Conservation (phyloP, 92 coral and sea anemone genomes). For the Ricordea florida region DNA sequence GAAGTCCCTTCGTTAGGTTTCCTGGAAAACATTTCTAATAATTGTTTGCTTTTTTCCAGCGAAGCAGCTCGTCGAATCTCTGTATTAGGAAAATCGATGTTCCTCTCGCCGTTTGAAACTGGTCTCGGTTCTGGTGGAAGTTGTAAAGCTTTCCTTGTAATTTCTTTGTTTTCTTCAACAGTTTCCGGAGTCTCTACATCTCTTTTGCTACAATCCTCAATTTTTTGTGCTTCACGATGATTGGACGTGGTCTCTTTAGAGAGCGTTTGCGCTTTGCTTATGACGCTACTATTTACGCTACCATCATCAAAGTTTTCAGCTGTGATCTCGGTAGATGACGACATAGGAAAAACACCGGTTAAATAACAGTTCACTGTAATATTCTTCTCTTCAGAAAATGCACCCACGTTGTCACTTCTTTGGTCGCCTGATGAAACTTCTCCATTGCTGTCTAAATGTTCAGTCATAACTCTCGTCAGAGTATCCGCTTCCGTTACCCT, state of each 20-base stretch:
- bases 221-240: not conserved
- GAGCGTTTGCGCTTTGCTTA: too few relatives aligned
- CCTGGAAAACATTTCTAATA: slow-evolving; percentile 26
- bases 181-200: not conserved
- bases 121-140: not conserved
- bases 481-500: not conserved
- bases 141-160: not conserved
- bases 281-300: too few relatives aligned
- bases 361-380: not conserved
- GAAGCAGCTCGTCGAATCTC: not conserved
- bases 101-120: not conserved
- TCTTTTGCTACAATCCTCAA: too few relatives aligned
- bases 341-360: slow-evolving; percentile 19
- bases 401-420: not conserved
- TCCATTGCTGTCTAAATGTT: not conserved
- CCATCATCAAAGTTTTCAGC: not conserved
- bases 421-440: not conserved
- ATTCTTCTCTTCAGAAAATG: too few relatives aligned
- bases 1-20: not conserved
- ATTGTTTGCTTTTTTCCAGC: slow-evolving; percentile 20
- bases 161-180: not conserved
- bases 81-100: not conserved
- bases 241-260: too few relatives aligned
- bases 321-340: slow-evolving; percentile 3
- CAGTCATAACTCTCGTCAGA: not conserved